Evolutionary conservation across 2,113 vertebrate species (phyloP), one percentile per base, ranked within the genome.

Genomic region (Brachypteracias leptosomus): DNA sequence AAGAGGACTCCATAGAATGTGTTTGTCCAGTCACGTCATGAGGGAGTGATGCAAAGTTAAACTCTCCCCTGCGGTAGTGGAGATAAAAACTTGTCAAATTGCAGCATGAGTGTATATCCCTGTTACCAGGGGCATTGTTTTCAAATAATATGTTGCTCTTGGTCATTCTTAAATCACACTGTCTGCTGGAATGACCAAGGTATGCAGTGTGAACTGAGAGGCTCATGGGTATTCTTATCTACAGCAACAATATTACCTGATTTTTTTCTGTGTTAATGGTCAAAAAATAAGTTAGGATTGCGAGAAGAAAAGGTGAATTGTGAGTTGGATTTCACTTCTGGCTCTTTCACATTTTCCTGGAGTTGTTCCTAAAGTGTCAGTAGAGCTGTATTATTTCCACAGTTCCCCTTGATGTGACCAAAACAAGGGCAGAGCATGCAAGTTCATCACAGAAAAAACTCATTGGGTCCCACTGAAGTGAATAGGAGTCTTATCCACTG

Each of bases 131-230:
- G 81, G 28, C 59, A 82, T 76, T 0, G 0, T 85, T 94, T 94
- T 38, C 54, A 68, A 49, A 59, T 65, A 61, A 61, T 33, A 46
- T 62, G 55, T 65, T 88, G 74, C 74, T 89, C 24, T 52, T 88
- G 89, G 81, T 85, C 67, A 94, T 85, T 80, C 78, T 80, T 83
- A 82, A 94, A 83, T 88, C 79, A 70, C 42, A 24, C 26, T 77
- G 75, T 26, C 71, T 88, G 14, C 33, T 88, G 88, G 78, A 92
- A 93, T 44, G 6, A 24, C 52, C 70, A 17, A 63, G 15, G 38
- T 59, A 26, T 36, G 52, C 46, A 80, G 76, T 49, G 13, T 70
- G 72, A 90, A 42, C 72, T 46, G 70, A 66, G 68, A 86, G 44
- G 65, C 31, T 65, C 19, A 3, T 22, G 21, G 55, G 52, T 80